Conservation (phyloP, 1,140 invertebrate species). For the Euwallacea similis region DNA sequence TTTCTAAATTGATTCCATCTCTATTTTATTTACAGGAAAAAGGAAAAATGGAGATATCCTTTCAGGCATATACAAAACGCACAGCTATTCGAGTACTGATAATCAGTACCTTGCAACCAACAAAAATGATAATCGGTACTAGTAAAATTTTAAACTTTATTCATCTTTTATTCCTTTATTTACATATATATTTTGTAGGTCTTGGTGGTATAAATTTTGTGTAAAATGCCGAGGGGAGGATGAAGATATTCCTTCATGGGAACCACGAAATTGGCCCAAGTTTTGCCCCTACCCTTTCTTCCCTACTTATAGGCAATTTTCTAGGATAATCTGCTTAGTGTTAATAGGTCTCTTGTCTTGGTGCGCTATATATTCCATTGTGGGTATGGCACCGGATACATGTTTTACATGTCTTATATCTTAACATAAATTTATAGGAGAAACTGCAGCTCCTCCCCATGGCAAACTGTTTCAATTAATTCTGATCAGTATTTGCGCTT, state of each 20-base stretch:
- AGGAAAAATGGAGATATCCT: slow-evolving; percentile 23
- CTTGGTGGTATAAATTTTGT: slow-evolving; percentile 74
- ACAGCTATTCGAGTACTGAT: not conserved
- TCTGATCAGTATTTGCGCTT: slow-evolving; percentile 70
- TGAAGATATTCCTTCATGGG: slow-evolving; percentile 72
- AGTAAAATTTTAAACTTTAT: slow-evolving; percentile 11
- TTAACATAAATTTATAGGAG: slow-evolving; percentile 56
- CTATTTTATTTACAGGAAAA: slow-evolving; percentile 24
- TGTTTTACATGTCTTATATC: not conserved
- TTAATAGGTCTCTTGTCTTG: slow-evolving; percentile 70
- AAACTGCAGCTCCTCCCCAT: slow-evolving; percentile 69
- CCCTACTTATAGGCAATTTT: slow-evolving; percentile 76
- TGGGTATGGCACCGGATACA: slow-evolving; percentile 8
- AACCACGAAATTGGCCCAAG: slow-evolving; percentile 72
- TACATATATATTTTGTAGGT: slow-evolving; percentile 56
- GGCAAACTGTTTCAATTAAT: slow-evolving; percentile 81
- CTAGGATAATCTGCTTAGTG: slow-evolving; percentile 67
- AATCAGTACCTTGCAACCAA: slow-evolving; percentile 42
- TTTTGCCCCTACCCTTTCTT: slow-evolving; percentile 80
- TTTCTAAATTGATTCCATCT: not conserved
- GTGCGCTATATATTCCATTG: slow-evolving; percentile 67
- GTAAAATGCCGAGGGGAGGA: slow-evolving; percentile 68
- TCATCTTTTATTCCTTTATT: not conserved
- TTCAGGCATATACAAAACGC: slow-evolving; percentile 1
- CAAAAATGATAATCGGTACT: slow-evolving; percentile 39